phyloP scores from a whole-genome alignment of 1,140 invertebrate genomes.

The Zaprionus nigranus region DNA sequence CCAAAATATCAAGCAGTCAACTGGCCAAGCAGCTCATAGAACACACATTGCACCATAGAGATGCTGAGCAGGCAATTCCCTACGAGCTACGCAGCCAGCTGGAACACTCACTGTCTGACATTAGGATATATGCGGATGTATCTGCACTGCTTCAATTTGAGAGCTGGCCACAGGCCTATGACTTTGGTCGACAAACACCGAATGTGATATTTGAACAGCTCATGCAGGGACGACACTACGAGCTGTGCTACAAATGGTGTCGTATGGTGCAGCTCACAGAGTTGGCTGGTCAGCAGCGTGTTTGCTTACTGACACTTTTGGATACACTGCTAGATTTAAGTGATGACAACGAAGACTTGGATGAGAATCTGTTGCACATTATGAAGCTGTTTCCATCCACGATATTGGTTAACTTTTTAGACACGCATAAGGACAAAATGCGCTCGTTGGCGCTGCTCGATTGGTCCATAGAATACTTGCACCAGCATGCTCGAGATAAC shows the following conservation, averaged over 20 bases:
- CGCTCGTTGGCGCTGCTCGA: conserved; percentile 87
- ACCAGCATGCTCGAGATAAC: conserved; percentile 86
- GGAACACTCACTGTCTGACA: conserved; percentile 84
- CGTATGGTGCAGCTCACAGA: conserved; percentile 84
- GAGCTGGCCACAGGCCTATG: conserved; percentile 84
- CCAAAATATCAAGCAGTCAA: conserved; percentile 67
- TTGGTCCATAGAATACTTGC: conserved; percentile 87
- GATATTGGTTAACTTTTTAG: conserved; percentile 87
- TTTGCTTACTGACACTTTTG: conserved; percentile 58
- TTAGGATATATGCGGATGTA: conserved; percentile 85
- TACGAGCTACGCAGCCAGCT: conserved; percentile 62
- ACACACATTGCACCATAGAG: conserved; percentile 64
- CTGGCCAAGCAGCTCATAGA: conserved; percentile 75
- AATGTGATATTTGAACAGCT: conserved; percentile 85
- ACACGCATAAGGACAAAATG: conserved; percentile 87
- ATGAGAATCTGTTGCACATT: conserved; percentile 84
- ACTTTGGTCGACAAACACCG: conserved; percentile 85
- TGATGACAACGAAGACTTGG: conserved; percentile 65
- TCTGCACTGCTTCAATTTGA: conserved; percentile 83
- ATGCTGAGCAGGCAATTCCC: conserved; percentile 70
- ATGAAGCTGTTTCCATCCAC: conserved; percentile 83
- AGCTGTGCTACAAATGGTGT: conserved; percentile 88
- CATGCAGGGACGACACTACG: conserved; percentile 85
- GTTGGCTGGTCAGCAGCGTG: conserved; percentile 77
- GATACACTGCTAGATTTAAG: conserved; percentile 56